Conservation (phyloP, 2,113 vertebrate species). For the Prunella himalayana region DNA sequence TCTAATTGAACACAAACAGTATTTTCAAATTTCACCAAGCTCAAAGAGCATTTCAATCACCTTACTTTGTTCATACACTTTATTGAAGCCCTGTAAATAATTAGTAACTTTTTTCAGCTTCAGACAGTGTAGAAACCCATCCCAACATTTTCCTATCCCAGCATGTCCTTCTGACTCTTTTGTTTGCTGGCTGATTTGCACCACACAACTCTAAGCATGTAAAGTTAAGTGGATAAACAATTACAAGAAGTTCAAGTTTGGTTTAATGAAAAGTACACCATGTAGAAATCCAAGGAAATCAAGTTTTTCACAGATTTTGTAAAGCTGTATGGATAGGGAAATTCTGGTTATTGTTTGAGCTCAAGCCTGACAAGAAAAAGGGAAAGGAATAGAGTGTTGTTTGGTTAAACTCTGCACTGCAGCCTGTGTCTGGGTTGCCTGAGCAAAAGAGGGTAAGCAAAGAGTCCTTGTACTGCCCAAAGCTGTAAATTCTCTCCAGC, state of each 20-base stretch:
- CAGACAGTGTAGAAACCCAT: neutral
- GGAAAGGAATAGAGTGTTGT: neutral
- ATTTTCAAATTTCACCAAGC: neutral
- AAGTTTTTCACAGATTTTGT: neutral
- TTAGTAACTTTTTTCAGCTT: neutral
- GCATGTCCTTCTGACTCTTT: neutral
- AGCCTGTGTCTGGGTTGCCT: neutral
- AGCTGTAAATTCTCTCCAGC: slow-evolving; percentile 16
- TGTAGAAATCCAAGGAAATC: neutral
- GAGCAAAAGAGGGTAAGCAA: neutral
- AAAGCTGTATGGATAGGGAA: neutral
- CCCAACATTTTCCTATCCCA: neutral
- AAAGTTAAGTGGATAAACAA: slow-evolving; percentile 4
- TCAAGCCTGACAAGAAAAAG: neutral
- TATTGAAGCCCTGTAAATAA: neutral
- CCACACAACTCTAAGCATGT: neutral
- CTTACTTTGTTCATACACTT: neutral
- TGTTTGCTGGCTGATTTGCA: neutral
- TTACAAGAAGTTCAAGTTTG: neutral
- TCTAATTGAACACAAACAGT: neutral
- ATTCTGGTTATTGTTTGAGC: neutral
- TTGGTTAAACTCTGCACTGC: slow-evolving; percentile 25
- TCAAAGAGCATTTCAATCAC: neutral
- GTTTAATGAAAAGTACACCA: neutral
- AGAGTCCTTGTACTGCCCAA: neutral